Evolutionary conservation across 2,888 invertebrate genomes (phyloP), one percentile per base, ranked within the genome.

Genomic region (Ormyrus rosae): DNA sequence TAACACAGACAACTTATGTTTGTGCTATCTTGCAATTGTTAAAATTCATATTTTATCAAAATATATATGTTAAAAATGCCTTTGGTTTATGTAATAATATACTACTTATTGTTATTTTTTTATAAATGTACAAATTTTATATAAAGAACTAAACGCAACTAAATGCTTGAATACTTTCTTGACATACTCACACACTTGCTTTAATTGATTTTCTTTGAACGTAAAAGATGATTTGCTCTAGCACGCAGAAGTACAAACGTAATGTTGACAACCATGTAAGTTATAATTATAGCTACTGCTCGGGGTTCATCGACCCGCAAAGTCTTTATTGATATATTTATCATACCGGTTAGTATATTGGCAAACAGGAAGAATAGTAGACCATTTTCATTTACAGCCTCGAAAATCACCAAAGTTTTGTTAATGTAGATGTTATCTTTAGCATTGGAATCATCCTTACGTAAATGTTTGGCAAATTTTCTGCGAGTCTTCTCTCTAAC

Each of bases 301-400:
- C 76, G 71, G 9, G 70, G 61, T 0, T 85, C 75, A 46, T 90
- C 88, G 5, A 93, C 89, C 4, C 92, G 89, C 72, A 93, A 90
- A 5, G 98, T 96, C 82, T 92, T 91, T 11, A 96, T 90, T 10
- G 91, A 90, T 87, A 97, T 92, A 91, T 98, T 98, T 6, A 97
- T 92, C 4, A 94, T 87, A 9, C 98, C 98, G 0, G 98, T 99
- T 13, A 96, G 88, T 51, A 98, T 84, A 92, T 99, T 99, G 1
- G 95, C 94, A 11, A 95, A 83, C 73, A 99, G 91, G 89, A 99
- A 99, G 90, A 95, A 96, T n/a, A 93, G 88, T 51, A 98, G 91
- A 1, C 96, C 97, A 91, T 97, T 97, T 83, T 93, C 94, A 91
- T 96, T 97, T 50, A 97, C 92, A 19, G 95, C 94, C 84, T 94